phyloP scores from a whole-genome alignment of 1,140 invertebrate genomes.

The Nautilus pompilius region DNA sequence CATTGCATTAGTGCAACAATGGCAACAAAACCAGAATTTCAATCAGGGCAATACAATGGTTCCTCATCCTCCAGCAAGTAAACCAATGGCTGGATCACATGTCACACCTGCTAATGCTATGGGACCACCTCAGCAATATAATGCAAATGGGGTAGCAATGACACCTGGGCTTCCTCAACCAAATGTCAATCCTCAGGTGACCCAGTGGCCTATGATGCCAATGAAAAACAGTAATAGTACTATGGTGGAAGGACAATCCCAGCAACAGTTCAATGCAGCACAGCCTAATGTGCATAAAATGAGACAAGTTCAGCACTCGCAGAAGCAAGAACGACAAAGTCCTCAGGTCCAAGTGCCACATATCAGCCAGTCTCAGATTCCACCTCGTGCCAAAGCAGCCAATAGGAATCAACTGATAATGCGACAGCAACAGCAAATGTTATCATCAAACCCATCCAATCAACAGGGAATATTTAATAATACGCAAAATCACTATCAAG shows the following conservation, averaged over 20 bases:
- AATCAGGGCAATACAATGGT: slow-evolving; percentile 1
- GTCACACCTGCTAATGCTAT: too few relatives aligned
- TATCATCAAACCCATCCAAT: slow-evolving; percentile 19
- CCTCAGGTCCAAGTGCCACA: slow-evolving; percentile 53
- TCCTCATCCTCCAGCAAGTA: too few relatives aligned
- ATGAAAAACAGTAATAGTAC: too few relatives aligned
- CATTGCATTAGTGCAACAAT: not conserved
- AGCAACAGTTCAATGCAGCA: too few relatives aligned
- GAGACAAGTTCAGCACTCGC: slow-evolving; percentile 24
- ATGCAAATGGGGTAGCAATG: too few relatives aligned
- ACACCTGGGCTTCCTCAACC: too few relatives aligned
- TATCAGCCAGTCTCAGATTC: slow-evolving; percentile 52
- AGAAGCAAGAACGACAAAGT: slow-evolving; percentile 40
- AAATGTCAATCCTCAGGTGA: too few relatives aligned
- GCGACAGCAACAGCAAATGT: slow-evolving; percentile 21
- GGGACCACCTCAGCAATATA: too few relatives aligned
- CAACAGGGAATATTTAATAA: slow-evolving; percentile 23
- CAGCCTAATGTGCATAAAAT: too few relatives aligned
- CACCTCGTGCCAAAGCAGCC: slow-evolving; percentile 45
- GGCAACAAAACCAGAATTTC: not conserved
- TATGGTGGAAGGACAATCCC: too few relatives aligned
- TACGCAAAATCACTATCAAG: slow-evolving; percentile 16
- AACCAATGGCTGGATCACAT: too few relatives aligned
- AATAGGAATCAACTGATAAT: slow-evolving; percentile 28
- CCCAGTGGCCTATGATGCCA: too few relatives aligned